Percentiles rank a stretch among this genome's conserved stretches.
phyloP scores from a whole-genome alignment of 2,888 invertebrate species.

The Adelognathus sp. region DNA sequence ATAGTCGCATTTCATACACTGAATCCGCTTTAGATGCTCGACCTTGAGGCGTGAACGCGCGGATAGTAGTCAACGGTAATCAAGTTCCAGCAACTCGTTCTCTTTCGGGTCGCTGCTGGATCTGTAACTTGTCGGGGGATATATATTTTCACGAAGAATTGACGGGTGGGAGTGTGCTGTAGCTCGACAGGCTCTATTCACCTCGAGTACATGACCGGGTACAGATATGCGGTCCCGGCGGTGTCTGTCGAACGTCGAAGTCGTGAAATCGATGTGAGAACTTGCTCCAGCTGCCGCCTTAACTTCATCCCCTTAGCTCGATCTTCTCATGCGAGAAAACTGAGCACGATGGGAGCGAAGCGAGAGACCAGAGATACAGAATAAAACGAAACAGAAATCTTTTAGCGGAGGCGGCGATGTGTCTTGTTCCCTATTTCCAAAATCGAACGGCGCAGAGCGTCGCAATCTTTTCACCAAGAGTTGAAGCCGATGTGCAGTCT shows the following conservation, averaged over 20 bases:
- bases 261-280: constrained; percentile 61
- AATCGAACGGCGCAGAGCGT: constrained; percentile 19
- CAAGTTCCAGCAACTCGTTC: too few species aligned
- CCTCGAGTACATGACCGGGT: background rate
- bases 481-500: constrained; percentile 67
- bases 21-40: too few species aligned
- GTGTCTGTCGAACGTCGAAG: constrained; percentile 36
- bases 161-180: background rate
- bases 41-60: too few species aligned
- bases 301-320: constrained; percentile 54
- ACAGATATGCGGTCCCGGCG: background rate
- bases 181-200: background rate
- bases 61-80: too few species aligned
- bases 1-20: too few species aligned
- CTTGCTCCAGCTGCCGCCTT: constrained; percentile 51
- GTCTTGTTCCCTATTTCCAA: background rate
- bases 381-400: constrained; percentile 1
- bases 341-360: background rate
- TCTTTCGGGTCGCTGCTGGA: background rate
- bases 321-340: constrained; percentile 11
- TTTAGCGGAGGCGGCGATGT: background rate
- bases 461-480: constrained; percentile 65
- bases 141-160: background rate
- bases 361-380: background rate
- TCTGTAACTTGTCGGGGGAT: background rate